Base-by-base conservation (phyloP, 2,888 invertebrate species). In the Agapostemon virescens region DNA sequence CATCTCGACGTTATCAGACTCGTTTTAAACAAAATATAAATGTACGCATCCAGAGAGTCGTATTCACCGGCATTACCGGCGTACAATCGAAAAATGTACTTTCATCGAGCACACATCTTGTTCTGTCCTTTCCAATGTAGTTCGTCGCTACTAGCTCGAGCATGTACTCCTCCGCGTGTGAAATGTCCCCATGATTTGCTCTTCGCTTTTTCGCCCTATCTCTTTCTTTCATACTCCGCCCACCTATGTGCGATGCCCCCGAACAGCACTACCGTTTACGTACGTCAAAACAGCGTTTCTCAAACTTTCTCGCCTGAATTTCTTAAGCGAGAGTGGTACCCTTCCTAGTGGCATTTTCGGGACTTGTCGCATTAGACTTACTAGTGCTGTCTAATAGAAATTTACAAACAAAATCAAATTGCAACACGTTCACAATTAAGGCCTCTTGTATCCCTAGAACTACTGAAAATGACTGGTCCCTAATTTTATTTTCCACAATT, bases 91-190 rank as follows among this genome's bases (percentile, higher is more conserved):
- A 61, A 81, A 78, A 82, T 74, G 77, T 78, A 84, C 78, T 85
- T 77, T 74, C 84, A 82, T 83, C 76, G 82, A 73, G 75, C 83
- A 73, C 82, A 82, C 88, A 88, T 88, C 88, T 89, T 87, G 86
- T 83, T 77, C 87, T 88, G 89, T 90, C 90, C 86, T 88, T 87
- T 89, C 86, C 88, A 90, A 90, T 90, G 88, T 88, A 82, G 84
- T 86, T 86, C 86, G 84, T 79, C 84, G 85, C 77, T 81, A 78
- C 80, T 84, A 73, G 83, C 79, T 76, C 75, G 69, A 81, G 69
- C 79, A 73, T 80, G 84, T 86, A 79, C 81, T 86, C 72, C 74
- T 72, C 74, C 75, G 77, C 84, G 83, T 79, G 79, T 79, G 75
- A 86, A 81, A 84, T 78, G 80, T 84, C 75, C 78, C 81, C 78